Conservation (phyloP, 2,113 vertebrate genomes). For the Amia ocellicauda region DNA sequence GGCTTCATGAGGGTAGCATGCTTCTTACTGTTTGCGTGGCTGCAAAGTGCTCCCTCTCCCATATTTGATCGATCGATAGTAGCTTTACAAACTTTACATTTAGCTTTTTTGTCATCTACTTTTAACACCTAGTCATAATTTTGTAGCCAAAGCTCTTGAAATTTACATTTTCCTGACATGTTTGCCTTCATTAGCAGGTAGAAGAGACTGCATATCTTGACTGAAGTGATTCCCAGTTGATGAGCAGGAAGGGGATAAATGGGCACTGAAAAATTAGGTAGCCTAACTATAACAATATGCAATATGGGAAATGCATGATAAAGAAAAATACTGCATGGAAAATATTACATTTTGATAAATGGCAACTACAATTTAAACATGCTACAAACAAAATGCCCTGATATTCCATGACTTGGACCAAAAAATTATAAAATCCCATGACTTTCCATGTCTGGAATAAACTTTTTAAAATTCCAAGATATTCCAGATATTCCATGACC, state of each 20-base stretch:
- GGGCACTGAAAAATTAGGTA: constrained; percentile 7
- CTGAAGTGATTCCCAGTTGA: constrained; percentile 3
- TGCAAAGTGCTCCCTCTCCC: constrained; percentile 1
- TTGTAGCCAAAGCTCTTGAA: constrained; percentile 3
- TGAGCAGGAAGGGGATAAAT: not conserved
- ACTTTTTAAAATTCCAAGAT: no score
- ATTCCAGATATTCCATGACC: no score
- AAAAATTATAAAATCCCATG: no score
- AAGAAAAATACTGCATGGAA: constrained; percentile 13
- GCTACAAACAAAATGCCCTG: not conserved
- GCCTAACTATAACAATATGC: not conserved
- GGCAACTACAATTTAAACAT: constrained; percentile 8
- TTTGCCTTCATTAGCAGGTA: constrained; percentile 3
- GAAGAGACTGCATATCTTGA: not conserved
- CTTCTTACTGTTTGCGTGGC: constrained; percentile 3
- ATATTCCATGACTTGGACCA: not conserved
- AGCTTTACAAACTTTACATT: no score
- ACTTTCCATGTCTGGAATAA: no score
- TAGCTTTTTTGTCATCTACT: no score
- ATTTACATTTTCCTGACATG: constrained; percentile 1
- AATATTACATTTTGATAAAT: constrained; percentile 14
- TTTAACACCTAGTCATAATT: no score
- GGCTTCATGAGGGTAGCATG: no score
- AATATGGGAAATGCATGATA: constrained; percentile 9
- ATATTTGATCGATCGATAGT: no score